Percentiles rank a stretch among this genome's conserved stretches.
Evolutionary conservation across 2,888 invertebrate species (phyloP).

Genomic region (Himalopsyche tibetana): DNA sequence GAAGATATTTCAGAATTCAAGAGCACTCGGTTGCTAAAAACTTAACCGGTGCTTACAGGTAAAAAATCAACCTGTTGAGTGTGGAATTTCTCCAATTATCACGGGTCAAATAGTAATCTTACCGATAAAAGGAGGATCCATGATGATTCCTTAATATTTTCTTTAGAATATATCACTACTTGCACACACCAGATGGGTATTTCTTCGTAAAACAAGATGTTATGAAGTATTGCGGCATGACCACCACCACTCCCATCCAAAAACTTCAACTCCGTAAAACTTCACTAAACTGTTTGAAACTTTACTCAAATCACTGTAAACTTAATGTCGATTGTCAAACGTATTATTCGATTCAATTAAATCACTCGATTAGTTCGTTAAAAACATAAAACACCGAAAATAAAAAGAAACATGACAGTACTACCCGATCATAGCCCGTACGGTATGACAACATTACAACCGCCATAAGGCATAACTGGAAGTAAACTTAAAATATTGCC

Average conservation of each 20-base stretch:
- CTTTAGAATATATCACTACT: constrained; percentile 10
- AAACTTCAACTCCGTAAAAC: constrained; percentile 54
- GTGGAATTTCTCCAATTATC: constrained; percentile 13
- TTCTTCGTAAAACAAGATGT: constrained; percentile 55
- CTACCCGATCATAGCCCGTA: constrained; percentile 46
- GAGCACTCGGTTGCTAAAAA: neutral
- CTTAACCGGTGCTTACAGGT: constrained; percentile 6
- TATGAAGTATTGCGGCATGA: constrained; percentile 58
- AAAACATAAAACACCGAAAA: constrained; percentile 38
- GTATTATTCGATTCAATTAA: neutral
- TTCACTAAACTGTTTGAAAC: constrained; percentile 52
- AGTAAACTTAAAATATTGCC: constrained; percentile 52
- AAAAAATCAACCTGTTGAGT: constrained; percentile 57
- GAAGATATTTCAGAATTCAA: neutral
- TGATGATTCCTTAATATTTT: constrained; percentile 40
- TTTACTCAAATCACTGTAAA: constrained; percentile 46
- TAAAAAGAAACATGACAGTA: constrained; percentile 57
- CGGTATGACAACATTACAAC: constrained; percentile 60
- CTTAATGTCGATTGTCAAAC: constrained; percentile 1
- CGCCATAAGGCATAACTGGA: constrained; percentile 51
- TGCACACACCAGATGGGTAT: constrained; percentile 23
- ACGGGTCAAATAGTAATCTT: constrained; percentile 8
- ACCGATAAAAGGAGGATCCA: constrained; percentile 59
- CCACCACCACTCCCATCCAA: constrained; percentile 60
- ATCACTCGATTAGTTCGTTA: constrained; percentile 4